Evolutionary conservation across 2,888 invertebrate species (phyloP), one percentile per base, ranked within the genome.

Genomic region (Galerucella calmariensis): DNA sequence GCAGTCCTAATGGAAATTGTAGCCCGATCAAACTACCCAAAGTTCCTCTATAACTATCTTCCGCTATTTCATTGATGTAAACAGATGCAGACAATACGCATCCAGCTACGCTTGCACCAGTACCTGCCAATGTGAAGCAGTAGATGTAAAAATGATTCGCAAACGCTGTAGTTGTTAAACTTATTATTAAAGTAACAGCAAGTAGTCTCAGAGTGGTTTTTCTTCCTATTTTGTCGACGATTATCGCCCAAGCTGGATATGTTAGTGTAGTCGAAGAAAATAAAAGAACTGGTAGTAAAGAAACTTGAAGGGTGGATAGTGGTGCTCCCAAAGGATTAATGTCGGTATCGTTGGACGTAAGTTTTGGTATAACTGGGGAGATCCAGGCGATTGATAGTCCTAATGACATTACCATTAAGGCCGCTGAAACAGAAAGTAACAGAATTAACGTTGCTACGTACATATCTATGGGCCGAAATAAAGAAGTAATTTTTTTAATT

Each of bases 11-110:
- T 48, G 66, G 48, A 24, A 48, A 8, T 24, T 20, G 14, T 14
- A 66, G 12, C 2, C 56, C 56, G 9, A 56, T 5, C 16, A 56
- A 16, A 16, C 56, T 16, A 20, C 20, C 20, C 9, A 96, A 88
- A 0, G 93, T 92, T 0, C 96, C 96, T 76, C 97, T 89, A 14
- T 92, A 90, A 35, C 93, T 92, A 74, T 92, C 92, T 89, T 94
- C 93, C 8, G 95, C 91, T 51, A 95, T 94, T 87, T 97, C 96
- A 58, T 94, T 94, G 75, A 95, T 91, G 87, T 96, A 97, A 91
- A 95, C 93, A 0, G 0, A 93, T 92, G 87, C 92, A 93, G 24
- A 92, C 88, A 83, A 92, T 20, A 56, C 20, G 6, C 20, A 56
- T 10, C 56, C 56, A 20, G 90, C 0, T 90, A 91, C 0, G 92